A percentile compares a stretch with the other conserved stretches of the same genome.
Evolutionary conservation across 2,797 vertebrate species (phyloP).

Genomic region (Pangasius sanitwongsei): DNA sequence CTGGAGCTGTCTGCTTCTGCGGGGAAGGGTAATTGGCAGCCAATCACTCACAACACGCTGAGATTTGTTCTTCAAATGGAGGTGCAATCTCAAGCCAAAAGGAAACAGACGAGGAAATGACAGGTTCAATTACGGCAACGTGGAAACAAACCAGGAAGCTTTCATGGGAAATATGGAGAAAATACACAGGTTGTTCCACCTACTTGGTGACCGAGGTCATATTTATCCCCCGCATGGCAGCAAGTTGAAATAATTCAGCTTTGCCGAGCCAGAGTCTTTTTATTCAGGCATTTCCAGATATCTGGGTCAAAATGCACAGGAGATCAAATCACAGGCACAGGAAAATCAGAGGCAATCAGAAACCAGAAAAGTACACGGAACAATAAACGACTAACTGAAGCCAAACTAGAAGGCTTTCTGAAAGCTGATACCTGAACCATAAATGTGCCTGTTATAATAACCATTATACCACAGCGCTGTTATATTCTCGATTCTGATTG

Average conservation of each 20-base stretch:
- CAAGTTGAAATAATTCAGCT: not conserved
- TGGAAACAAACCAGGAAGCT: not conserved
- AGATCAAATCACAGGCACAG: not conserved
- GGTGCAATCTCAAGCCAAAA: not conserved
- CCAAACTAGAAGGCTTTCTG: not conserved
- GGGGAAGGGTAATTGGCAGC: conserved; percentile 17
- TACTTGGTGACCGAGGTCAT: not conserved
- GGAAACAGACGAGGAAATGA: not conserved
- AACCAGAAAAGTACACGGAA: not conserved
- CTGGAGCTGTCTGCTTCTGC: not conserved
- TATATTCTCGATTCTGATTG: not conserved
- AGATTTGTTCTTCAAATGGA: not conserved
- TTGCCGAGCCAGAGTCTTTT: not conserved
- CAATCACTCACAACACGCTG: conserved; percentile 20
- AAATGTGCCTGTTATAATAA: not conserved
- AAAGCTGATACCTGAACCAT: not conserved
- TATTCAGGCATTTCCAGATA: not conserved
- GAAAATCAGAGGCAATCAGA: not conserved
- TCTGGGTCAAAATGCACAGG: not conserved
- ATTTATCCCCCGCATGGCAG: not conserved
- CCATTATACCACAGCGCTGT: not conserved
- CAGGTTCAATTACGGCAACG: conserved; percentile 1
- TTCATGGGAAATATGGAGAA: not conserved
- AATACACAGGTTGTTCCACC: not conserved
- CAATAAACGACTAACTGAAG: not conserved